These are phyloP conservation scores for Calidris pugnax DNA, from an alignment of 2,113 vertebrate genomes.

Conservation along the genomic window DNA sequence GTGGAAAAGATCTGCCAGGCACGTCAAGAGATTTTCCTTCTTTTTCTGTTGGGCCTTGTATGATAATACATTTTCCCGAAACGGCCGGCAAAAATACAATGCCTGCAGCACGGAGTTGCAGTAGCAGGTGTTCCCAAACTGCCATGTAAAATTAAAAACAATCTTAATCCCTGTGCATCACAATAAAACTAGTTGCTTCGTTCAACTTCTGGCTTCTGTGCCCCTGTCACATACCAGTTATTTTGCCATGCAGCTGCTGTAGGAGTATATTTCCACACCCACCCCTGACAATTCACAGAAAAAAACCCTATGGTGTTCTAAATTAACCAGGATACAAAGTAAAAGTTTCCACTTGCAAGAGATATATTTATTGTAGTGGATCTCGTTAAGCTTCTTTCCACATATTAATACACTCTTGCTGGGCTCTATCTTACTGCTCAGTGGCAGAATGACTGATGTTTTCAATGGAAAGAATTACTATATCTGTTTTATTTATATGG, in stretches of 20 bases:
- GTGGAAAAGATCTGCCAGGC: constrained; percentile 97
- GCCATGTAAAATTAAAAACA: constrained; percentile 52
- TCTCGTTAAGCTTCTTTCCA: neutral
- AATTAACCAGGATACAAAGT: neutral
- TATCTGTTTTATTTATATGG: neutral
- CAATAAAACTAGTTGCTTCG: neutral
- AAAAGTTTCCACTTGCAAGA: neutral
- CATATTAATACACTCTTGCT: neutral
- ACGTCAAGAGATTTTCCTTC: constrained; percentile 97
- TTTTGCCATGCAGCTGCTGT: neutral
- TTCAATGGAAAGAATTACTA: neutral
- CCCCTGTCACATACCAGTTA: neutral
- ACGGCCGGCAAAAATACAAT: constrained; percentile 94
- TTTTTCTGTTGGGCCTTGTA: constrained; percentile 98
- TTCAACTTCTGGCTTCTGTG: neutral
- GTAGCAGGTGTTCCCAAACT: constrained; percentile 99
- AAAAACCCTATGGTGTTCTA: neutral
- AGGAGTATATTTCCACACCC: neutral
- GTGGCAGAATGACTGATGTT: neutral
- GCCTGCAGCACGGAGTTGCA: constrained; percentile 99
- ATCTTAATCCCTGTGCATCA: neutral
- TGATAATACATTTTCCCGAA: constrained; percentile 95
- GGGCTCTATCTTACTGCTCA: neutral
- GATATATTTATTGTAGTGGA: neutral
- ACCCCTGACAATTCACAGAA: neutral